Evolutionary conservation across 2,888 invertebrate genomes (phyloP), one percentile per base, ranked within the genome.

Genomic region (Philonicus albiceps): DNA sequence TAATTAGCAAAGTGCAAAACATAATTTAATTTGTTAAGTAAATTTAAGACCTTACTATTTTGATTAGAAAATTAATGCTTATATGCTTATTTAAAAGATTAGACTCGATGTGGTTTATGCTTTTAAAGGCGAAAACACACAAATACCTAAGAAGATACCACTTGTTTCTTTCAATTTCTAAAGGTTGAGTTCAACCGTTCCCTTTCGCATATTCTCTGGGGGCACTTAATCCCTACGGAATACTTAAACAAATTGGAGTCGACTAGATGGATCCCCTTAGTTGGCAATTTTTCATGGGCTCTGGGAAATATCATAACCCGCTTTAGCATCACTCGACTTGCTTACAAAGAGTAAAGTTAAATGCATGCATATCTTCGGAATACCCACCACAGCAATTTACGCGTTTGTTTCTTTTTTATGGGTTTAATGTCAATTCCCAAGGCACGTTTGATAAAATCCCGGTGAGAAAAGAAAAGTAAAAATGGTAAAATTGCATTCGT

Each of bases 401-500:
- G 49, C 37, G 53, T 64, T 64, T 64, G 19, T 64, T 81, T 55
- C 34, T 4, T 31, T 81, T 81, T 81, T 81, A 53, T 64, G 64
- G n/a, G 64, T 55, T 55, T 34, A 55, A 49, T 81, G 34, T 64
- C 81, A 55, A 81, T 81, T 81, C 34, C 19, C 64, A 3, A 34
- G 64, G 34, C 53, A 64, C 37, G 11, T 19, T 64, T 64, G 64
- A 49, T 78, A 78, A 78, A 78, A 53, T 49, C 30, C 49, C 3
- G 11, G 31, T 6, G n/a, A 49, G n/a, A 49, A 49, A 49, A n/a
- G 16, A 49, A 49, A 55, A 49, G 22, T 22, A 31, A 53, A 81
- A 16, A 53, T 22, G 19, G 27, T 22, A 81, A 81, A 81, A 81
- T 81, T 81, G 81, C 81, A 81, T 81, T 34, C 64, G 81, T 81